phyloP scores from a whole-genome alignment of 1,140 invertebrate genomes.

The Araneus ventricosus region DNA sequence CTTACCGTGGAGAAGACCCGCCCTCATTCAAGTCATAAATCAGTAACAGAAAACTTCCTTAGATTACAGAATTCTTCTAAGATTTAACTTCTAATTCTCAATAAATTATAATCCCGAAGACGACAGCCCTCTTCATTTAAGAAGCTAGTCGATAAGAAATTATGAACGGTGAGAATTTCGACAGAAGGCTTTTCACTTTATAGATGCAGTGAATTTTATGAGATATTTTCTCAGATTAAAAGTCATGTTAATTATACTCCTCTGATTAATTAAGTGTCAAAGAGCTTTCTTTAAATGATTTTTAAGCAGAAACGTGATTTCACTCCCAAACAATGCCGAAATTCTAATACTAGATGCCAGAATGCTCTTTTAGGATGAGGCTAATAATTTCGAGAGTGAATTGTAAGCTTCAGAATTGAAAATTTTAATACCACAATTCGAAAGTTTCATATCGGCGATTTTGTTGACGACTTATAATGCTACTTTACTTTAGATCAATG shows the following conservation, averaged over 20 bases:
- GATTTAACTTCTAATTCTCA: slow-evolving; percentile 34
- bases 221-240: slow-evolving; percentile 16
- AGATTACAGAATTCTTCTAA: slow-evolving; percentile 41
- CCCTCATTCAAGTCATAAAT: slow-evolving; percentile 52
- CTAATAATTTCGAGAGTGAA: too few species aligned
- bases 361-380: too few species aligned
- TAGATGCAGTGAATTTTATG: background rate
- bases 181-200: slow-evolving; percentile 9
- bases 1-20: slow-evolving; percentile 5
- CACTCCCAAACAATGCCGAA: background rate
- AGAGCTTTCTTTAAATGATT: background rate
- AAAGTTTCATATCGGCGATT: too few species aligned
- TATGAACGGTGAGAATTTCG: slow-evolving; percentile 30
- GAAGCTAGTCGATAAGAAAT: slow-evolving; percentile 9
- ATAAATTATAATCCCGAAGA: slow-evolving; percentile 43
- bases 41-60: slow-evolving; percentile 42
- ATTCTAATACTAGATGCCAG: too few species aligned
- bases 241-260: slow-evolving; percentile 6
- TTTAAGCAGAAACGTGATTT: background rate
- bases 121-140: background rate
- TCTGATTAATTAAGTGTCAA: slow-evolving; percentile 32
- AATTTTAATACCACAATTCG: too few species aligned
- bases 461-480: too few species aligned
- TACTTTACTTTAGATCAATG: too few species aligned
- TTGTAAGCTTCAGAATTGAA: too few species aligned